A percentile compares a stretch with the other conserved stretches of the same genome.
Evolutionary conservation across 1,140 invertebrate species (phyloP).

Genomic region (Cydia strobilella): DNA sequence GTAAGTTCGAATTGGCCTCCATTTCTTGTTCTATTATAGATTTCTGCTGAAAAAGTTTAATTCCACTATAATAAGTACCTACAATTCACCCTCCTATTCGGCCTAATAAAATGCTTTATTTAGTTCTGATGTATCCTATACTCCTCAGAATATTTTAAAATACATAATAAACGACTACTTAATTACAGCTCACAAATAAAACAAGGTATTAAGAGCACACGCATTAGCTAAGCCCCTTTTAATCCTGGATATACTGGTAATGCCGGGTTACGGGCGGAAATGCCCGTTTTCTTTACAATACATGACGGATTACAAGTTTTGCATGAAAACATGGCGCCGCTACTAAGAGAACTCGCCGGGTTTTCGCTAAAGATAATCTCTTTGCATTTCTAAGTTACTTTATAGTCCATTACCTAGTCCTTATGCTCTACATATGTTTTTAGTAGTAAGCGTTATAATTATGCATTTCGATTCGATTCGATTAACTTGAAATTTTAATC

Average conservation of each 20-base stretch:
- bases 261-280: conserved; percentile 37
- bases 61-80: too few relatives aligned
- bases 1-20: too few relatives aligned
- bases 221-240: conserved; percentile 4
- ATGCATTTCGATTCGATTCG: too few relatives aligned
- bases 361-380: neutral
- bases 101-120: too few relatives aligned
- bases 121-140: neutral
- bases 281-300: conserved; percentile 39
- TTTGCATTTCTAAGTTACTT: too few relatives aligned
- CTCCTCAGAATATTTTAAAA: neutral
- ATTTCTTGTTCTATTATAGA: too few relatives aligned
- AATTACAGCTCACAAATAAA: conserved; percentile 31
- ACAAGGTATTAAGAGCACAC: conserved; percentile 9
- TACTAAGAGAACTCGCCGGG: conserved; percentile 25
- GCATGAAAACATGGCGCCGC: conserved; percentile 22
- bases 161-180: conserved; percentile 2
- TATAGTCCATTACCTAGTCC: too few relatives aligned
- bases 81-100: too few relatives aligned
- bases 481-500: too few relatives aligned
- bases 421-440: too few relatives aligned
- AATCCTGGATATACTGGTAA: conserved; percentile 26
- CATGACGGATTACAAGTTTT: conserved; percentile 44
- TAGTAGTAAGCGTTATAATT: too few relatives aligned
- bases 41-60: too few relatives aligned